Base-by-base conservation (phyloP, 2,797 vertebrate genomes). In the Melanotaenia trifasciata region DNA sequence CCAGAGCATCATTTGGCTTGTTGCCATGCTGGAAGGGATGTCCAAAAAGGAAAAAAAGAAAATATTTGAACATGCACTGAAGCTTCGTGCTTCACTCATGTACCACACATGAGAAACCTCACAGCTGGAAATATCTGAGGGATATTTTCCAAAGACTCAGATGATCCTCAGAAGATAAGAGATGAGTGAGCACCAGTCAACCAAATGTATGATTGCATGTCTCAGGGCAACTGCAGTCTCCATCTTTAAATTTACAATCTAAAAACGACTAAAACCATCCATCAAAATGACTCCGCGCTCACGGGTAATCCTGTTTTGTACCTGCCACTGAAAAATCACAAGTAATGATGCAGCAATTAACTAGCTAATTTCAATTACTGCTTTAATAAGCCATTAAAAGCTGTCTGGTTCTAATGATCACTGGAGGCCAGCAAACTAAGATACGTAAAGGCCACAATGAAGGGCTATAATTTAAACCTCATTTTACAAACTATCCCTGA, bases 281-380 rank as follows among this genome's bases (percentile, higher is more conserved):
- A 63, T 77, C 62, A 77, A 13, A 72, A 24, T 59, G 13, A 9
- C 47, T 36, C 72, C 5, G 53, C 58, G 64, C 71, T 78, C 53
- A 51, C 58, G 67, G 66, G 64, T 71, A 53, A 67, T 72, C 50
- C 64, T 51, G 53, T 64, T 77, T 72, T 77, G 30, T 66, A 84
- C 72, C 69, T 82, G 76, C 72, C 67, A 82, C 75, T 83, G 75
- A 88, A 84, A 76, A 82, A 82, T 35, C 69, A 45, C 70, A 72
- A 62, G 51, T 80, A 79, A 85, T 70, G 72, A 85, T 78, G 67
- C 75, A 62, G 85, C 74, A 88, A 85, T 90, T 86, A 85, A 59
- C n/a, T 16, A n/a, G 40, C 75, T 87, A 58, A 91, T 89, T 89
- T 89, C 73, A 84, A 76, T 86, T 80, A 87, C 71, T 2, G 30